These are phyloP conservation scores for Octodon degus DNA, from an alignment of 2,113 vertebrate species.

Conservation along the genomic window DNA sequence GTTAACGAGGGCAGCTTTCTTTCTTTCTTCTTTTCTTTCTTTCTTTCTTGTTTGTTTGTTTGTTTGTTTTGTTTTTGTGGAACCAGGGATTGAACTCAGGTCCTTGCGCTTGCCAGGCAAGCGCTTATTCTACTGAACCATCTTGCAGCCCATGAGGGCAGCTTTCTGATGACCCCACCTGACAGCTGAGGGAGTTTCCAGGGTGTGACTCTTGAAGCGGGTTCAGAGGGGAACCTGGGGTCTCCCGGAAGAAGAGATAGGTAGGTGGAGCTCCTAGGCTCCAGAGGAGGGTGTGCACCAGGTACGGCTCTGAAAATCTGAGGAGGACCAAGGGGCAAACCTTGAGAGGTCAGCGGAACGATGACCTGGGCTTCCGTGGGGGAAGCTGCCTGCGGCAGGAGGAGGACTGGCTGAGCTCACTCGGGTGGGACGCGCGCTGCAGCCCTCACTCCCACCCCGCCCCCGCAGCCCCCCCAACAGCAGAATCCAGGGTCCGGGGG, in stretches of 20 bases:
- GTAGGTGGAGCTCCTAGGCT: neutral
- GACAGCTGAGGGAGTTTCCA: neutral
- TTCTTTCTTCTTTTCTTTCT: too few relatives aligned
- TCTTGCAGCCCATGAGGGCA: neutral
- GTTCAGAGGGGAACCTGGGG: neutral
- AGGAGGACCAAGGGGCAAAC: too few relatives aligned
- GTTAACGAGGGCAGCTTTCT: too few relatives aligned
- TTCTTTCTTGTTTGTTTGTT: too few relatives aligned
- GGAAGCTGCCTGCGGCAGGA: neutral
- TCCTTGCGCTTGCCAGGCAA: too few relatives aligned
- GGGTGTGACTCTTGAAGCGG: neutral
- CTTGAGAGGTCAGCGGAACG: neutral
- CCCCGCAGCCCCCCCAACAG: neutral
- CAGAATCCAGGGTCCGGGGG: neutral
- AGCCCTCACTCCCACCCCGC: too few relatives aligned
- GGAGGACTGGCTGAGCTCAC: neutral
- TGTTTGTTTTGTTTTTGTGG: too few relatives aligned
- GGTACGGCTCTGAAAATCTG: too few relatives aligned
- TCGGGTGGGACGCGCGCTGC: neutral
- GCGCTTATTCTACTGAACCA: too few relatives aligned
- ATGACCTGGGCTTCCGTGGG: too few relatives aligned
- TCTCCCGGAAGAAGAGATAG: neutral
- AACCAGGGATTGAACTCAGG: too few relatives aligned
- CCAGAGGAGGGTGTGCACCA: too few relatives aligned
- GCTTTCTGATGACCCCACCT: neutral